Conservation (phyloP, 1,140 invertebrate species). For the Drosophila obscura region DNA sequence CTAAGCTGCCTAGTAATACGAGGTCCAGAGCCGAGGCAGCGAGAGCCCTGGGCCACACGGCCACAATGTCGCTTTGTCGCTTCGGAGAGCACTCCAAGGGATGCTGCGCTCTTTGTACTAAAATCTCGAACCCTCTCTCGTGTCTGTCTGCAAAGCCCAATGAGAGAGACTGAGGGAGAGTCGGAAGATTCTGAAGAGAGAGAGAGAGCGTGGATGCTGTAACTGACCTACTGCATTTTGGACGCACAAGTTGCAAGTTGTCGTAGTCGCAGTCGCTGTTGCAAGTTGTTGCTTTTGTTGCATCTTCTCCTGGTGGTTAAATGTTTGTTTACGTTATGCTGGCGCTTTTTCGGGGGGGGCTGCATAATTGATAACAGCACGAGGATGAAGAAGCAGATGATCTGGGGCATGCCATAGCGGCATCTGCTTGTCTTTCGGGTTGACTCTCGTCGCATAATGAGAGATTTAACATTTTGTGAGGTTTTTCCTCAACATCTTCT, state of each 20-base stretch:
- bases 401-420: not conserved
- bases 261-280: conserved; percentile 16
- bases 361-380: conserved; percentile 74
- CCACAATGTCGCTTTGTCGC: conserved; percentile 61
- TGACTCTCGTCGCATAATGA: no score
- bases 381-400: conserved; percentile 6
- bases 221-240: conserved; percentile 74
- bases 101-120: conserved; percentile 70
- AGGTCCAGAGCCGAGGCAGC: conserved; percentile 30
- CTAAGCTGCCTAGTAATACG: conserved; percentile 68
- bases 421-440: no score
- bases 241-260: conserved; percentile 41
- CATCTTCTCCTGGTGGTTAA: conserved; percentile 24
- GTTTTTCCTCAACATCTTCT: conserved; percentile 5
- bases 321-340: conserved; percentile 77
- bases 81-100: not conserved
- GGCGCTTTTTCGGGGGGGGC: conserved; percentile 51
- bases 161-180: not conserved
- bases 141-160: conserved; percentile 35
- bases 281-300: conserved; percentile 1
- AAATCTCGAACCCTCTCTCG: conserved; percentile 26
- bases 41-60: conserved; percentile 7
- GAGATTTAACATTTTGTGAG: not conserved
- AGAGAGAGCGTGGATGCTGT: conserved; percentile 43
- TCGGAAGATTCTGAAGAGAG: conserved; percentile 8